Base-by-base conservation (phyloP, 2,888 invertebrate species). In the Euplagia quadripunctaria region DNA sequence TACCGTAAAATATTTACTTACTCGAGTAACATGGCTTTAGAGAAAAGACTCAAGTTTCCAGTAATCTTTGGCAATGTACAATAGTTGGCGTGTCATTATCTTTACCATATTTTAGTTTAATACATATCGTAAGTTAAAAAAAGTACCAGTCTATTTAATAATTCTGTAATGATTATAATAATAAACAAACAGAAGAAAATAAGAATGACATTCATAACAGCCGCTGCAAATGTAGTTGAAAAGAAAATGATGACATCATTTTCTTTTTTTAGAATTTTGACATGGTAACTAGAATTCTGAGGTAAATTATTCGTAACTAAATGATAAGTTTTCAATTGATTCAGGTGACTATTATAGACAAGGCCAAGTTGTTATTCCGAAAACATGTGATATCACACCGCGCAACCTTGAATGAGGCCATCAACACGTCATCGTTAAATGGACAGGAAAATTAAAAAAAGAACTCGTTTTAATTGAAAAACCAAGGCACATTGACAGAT, bases 361-460 rank as follows among this genome's bases (percentile, higher is more conserved):
- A 51, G 66, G 66, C 41, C 66, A 51, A 51, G 51, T 20, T 49
- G 20, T n/a, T 65, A 31, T 41, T 66, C 49, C 49, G 66, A 41
- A 66, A 66, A 66, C 31, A 31, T 4, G 17, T 51, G 49, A 41
- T 16, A 66, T 66, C 14, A 31, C 31, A 16, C 20, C 14, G 46
- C 20, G 46, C 72, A 79, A 81, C 81, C 85, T 85, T 79, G 84
- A 84, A 85, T 91, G 91, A 92, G 89, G 89, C 92, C 92, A 93
- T 86, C 82, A 77, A 83, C 85, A 87, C 86, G 85, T 88, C 88
- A 89, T 68, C 73, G 7, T 12, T 11, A 49, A 63, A 74, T 71
- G 65, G 46, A 72, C 58, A 0, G 1, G 16, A 72, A 31, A 31
- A 31, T 31, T 31, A 1, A 31, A 31, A 63, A 42, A 46, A 46